Conservation (phyloP, 2,888 invertebrate species). For the Hirtodrosophila alboralis region DNA sequence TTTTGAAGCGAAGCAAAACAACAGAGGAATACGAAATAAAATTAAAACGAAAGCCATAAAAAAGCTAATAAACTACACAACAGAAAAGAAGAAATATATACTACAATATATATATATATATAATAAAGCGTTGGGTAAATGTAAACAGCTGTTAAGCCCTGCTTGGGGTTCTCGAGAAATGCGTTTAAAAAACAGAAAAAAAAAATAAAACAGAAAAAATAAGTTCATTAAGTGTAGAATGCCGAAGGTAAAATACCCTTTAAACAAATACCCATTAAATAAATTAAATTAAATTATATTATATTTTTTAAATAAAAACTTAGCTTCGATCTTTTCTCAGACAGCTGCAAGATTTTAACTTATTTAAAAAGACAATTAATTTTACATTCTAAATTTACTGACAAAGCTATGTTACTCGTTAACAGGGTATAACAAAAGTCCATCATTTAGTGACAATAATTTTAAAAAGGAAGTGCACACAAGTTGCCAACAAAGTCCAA, state of each 20-base stretch:
- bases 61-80: slow-evolving; percentile 64
- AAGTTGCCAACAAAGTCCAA: slow-evolving; percentile 29
- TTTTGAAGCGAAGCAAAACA: slow-evolving; percentile 54
- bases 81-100: too few species aligned
- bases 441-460: slow-evolving; percentile 48
- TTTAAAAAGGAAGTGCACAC: slow-evolving; percentile 35
- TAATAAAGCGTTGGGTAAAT: slow-evolving; percentile 63
- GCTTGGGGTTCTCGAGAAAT: slow-evolving; percentile 42
- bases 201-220: slow-evolving; percentile 8
- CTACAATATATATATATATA: too few species aligned
- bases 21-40: slow-evolving; percentile 39
- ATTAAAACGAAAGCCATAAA: slow-evolving; percentile 66
- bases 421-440: slow-evolving; percentile 36
- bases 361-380: too few species aligned
- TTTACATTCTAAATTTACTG: too few species aligned
- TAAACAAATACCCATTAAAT: too few species aligned
- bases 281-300: too few species aligned
- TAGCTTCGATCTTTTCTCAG: too few species aligned
- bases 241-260: slow-evolving; percentile 7
- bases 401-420: too few species aligned
- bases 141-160: slow-evolving; percentile 66
- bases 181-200: slow-evolving; percentile 34
- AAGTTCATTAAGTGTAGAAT: too few species aligned
- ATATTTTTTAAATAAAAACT: too few species aligned
- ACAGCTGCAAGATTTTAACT: too few species aligned